Base-by-base conservation (phyloP, 2,113 vertebrate genomes). In the Nanger granti region DNA sequence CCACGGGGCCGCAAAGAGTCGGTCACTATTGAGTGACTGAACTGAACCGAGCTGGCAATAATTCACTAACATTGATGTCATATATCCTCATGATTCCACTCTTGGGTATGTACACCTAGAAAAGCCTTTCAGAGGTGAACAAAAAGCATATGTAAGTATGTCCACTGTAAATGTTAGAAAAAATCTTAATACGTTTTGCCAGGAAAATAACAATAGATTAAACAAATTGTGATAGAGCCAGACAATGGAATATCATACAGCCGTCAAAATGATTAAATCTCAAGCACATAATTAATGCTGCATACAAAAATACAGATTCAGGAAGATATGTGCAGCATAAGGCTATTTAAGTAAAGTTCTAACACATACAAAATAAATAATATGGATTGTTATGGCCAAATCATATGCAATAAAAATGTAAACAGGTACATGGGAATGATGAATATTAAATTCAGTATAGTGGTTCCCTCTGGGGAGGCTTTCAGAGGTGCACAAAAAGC, bases 391-490 rank as follows among this genome's bases (percentile, higher is more conserved):
- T 47, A 96, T 15, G 31, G 26, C 20, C n/a, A 73, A 15, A 95
- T 89, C 41, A 85, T 66, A 89, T 85, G 26, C 44, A 96, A 92
- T 64, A 96, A 54, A 95, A 91, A 88, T 73, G 91, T 55, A 88
- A 96, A 87, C 24, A 94, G 31, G 60, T 82, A 94, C 49, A 17
- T 41, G 13, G 11, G 57, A 93, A 97, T 93, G 41, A 89, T 85
- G 57, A 91, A 54, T 93, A 76, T 49, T 55, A 84, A 93, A 84
- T 88, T 79, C 49, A 57, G 57, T 80, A 89, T 3, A 14, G 37
- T 34, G n/a, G 44, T 24, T 89, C 80, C 59, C 54, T 83, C 89
- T 41, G 69, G n/a, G 10, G 69, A 73, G n/a, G n/a, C 60, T 91
- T 93, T 57, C 55, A 37, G 5, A 80, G 5, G 52, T 52, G 14